Percentiles rank a stretch among this genome's conserved stretches.
phyloP scores from a whole-genome alignment of 1,140 invertebrate genomes.

The Meloidogyne hapla region DNA sequence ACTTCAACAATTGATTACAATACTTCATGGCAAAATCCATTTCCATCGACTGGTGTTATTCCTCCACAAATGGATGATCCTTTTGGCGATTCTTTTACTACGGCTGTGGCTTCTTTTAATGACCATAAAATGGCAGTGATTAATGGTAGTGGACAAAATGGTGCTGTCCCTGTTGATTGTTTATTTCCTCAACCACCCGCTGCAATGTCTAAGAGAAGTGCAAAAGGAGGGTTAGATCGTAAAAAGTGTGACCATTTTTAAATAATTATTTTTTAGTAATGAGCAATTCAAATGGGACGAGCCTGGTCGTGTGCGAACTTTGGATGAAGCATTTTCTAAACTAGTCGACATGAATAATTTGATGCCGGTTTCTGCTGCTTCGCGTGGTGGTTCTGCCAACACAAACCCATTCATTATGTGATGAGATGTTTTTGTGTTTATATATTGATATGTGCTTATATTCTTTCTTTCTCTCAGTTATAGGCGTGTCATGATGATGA shows the following conservation, averaged over 20 bases:
- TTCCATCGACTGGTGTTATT: background rate
- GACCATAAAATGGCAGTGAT: background rate
- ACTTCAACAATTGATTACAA: too few species aligned
- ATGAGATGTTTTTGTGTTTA: background rate
- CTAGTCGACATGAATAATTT: slow-evolving; percentile 61
- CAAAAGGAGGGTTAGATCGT: background rate
- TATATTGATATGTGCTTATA: background rate
- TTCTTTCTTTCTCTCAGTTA: background rate
- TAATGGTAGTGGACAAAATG: background rate
- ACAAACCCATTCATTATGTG: slow-evolving; percentile 27
- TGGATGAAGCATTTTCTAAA: slow-evolving; percentile 61
- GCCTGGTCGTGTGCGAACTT: slow-evolving; percentile 43
- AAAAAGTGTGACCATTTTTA: background rate
- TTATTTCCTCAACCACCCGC: slow-evolving; percentile 15
- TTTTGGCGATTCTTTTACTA: slow-evolving; percentile 51
- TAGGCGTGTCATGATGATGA: background rate
- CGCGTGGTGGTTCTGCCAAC: background rate
- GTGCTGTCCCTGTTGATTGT: background rate
- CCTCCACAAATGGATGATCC: slow-evolving; percentile 43
- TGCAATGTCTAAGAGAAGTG: background rate
- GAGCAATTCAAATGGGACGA: slow-evolving; percentile 32
- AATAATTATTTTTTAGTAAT: slow-evolving; percentile 22
- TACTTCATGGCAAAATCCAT: slow-evolving; percentile 2
- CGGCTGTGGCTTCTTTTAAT: too few species aligned
- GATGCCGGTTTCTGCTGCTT: slow-evolving; percentile 8